phyloP scores from a whole-genome alignment of 2,797 vertebrate species.

The Pseudochromis fuscus region DNA sequence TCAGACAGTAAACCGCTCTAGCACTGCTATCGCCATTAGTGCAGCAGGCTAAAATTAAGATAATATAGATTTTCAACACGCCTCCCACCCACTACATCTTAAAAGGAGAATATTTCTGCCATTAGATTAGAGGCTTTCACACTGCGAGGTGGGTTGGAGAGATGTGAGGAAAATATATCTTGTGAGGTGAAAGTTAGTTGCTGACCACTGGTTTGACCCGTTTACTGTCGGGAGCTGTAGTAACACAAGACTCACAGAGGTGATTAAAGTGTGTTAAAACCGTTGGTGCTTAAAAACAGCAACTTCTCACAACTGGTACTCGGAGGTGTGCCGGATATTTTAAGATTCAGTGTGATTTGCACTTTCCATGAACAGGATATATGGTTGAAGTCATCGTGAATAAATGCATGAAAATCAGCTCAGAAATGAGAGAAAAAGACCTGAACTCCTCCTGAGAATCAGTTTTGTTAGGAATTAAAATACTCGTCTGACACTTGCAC shows the following conservation, averaged over 20 bases:
- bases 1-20: slow-evolving; percentile 12
- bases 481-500: no score
- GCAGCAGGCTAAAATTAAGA: slow-evolving; percentile 38
- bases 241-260: not conserved
- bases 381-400: slow-evolving; percentile 24
- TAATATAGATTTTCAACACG: slow-evolving; percentile 28
- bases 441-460: not conserved
- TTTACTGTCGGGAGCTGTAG: not conserved
- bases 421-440: slow-evolving; percentile 3
- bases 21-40: slow-evolving; percentile 12
- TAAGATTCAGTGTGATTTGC: slow-evolving; percentile 17
- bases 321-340: slow-evolving; percentile 9
- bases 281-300: not conserved
- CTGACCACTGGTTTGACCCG: not conserved
- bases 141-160: not conserved
- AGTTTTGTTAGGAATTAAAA: not conserved
- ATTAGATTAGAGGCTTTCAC: not conserved
- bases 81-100: not conserved
- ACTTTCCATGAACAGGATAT: slow-evolving; percentile 25
- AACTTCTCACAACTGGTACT: slow-evolving; percentile 19
- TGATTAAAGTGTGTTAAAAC: not conserved
- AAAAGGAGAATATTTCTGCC: not conserved
- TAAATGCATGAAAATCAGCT: slow-evolving; percentile 28
- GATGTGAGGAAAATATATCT: not conserved
- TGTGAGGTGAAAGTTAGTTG: not conserved